Evolutionary conservation across 2,888 invertebrate species (phyloP).

Genomic region (Cepaea hortensis): DNA sequence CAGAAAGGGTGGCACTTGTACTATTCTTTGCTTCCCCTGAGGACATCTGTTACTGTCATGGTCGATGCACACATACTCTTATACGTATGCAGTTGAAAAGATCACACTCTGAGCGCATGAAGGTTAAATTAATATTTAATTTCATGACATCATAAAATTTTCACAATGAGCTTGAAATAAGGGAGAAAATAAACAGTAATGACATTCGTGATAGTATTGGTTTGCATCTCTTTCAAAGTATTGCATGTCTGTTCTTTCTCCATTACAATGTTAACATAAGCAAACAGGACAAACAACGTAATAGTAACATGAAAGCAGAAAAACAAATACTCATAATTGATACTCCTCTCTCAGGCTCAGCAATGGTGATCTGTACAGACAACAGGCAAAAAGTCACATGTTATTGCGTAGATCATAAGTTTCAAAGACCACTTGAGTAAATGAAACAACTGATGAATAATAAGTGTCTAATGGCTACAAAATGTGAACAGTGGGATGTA

Average conservation of each 20-base stretch:
- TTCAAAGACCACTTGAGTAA: conserved; percentile 40
- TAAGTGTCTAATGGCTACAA: not conserved
- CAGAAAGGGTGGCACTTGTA: too few relatives aligned
- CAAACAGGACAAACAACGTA: conserved; percentile 26
- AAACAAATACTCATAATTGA: not conserved
- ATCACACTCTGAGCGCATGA: not conserved
- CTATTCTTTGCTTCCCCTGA: too few relatives aligned
- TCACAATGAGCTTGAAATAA: conserved; percentile 25
- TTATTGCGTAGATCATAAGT: conserved; percentile 41
- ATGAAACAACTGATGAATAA: conserved; percentile 24
- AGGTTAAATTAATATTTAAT: conserved; percentile 34
- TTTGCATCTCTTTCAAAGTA: conserved; percentile 41
- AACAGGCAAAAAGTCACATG: conserved; percentile 27
- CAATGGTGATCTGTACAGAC: conserved; percentile 25
- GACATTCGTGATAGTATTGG: conserved; percentile 30
- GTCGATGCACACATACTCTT: conserved; percentile 1
- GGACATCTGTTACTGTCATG: too few relatives aligned
- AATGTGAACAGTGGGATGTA: not conserved
- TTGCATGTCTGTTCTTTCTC: conserved; percentile 37
- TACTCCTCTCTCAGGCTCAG: not conserved
- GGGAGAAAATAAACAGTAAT: not conserved
- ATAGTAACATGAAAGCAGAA: not conserved
- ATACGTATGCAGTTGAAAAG: not conserved
- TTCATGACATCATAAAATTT: conserved; percentile 41
- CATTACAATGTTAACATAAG: conserved; percentile 32